A percentile compares a stretch with the other conserved stretches of the same genome.
These are phyloP conservation scores for Otis tarda DNA, from an alignment of 2,113 vertebrate species.

Conservation along the genomic window DNA sequence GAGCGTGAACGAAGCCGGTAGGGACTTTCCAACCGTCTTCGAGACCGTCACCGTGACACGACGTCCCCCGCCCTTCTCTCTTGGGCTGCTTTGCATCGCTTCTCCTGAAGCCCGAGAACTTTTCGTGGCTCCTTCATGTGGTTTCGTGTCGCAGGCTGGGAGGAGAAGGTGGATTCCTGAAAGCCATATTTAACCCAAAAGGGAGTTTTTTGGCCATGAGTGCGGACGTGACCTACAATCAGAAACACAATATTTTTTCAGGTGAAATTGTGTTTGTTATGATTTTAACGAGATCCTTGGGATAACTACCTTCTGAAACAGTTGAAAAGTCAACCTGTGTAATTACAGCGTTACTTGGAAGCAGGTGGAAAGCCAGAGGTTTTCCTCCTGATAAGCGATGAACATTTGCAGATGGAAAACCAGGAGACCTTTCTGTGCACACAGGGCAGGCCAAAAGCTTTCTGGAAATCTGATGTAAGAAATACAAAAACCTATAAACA, in stretches of 20 bases:
- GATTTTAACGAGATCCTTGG: not conserved
- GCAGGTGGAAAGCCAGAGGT: slow-evolving; percentile 15
- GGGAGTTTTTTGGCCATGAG: not conserved
- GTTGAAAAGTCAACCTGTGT: not conserved
- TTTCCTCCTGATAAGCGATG: not conserved
- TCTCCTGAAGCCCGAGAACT: not conserved
- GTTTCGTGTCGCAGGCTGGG: not conserved
- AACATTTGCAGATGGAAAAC: slow-evolving; percentile 28
- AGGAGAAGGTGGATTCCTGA: not conserved
- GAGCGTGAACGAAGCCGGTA: rapidly evolving
- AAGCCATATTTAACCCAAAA: not conserved
- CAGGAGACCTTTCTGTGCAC: not conserved
- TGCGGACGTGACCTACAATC: not conserved
- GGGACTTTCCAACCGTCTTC: slow-evolving; percentile 27
- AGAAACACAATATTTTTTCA: not conserved
- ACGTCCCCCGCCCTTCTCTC: not conserved
- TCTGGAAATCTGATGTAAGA: slow-evolving; percentile 1
- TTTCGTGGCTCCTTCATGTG: not conserved
- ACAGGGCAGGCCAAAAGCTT: not conserved
- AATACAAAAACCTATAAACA: not conserved
- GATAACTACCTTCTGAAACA: not conserved
- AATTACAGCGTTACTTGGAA: not conserved
- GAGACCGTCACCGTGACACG: not conserved
- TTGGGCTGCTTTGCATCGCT: not conserved
- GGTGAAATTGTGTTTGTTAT: not conserved